Conservation (phyloP, 2,888 invertebrate genomes). For the Ommatoiulus sabulosus region DNA sequence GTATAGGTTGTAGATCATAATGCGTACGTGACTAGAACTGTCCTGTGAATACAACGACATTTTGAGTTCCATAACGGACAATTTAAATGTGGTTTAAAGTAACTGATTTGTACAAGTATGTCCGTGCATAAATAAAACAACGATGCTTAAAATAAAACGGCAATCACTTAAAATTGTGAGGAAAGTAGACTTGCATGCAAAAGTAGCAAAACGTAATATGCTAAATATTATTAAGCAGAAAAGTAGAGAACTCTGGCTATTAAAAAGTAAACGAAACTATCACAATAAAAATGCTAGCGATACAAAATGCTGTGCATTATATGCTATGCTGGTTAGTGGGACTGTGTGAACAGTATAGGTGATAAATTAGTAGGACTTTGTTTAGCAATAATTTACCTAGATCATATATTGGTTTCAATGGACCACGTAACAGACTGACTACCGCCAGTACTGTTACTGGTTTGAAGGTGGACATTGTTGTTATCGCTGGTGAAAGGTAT, state of each 20-base stretch:
- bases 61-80: too few species aligned
- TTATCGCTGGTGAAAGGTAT: slow-evolving; percentile 7
- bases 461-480: slow-evolving; percentile 49
- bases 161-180: background rate
- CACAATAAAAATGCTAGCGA: background rate
- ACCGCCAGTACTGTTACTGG: slow-evolving; percentile 54
- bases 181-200: background rate
- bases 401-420: slow-evolving; percentile 59
- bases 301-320: background rate
- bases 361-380: slow-evolving; percentile 4
- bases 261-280: background rate
- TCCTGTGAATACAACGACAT: too few species aligned
- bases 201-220: background rate
- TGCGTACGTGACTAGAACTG: too few species aligned
- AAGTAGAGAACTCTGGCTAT: background rate
- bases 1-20: too few species aligned
- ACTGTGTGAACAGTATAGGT: background rate
- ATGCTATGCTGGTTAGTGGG: background rate
- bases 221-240: background rate
- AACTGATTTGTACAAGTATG: too few species aligned
- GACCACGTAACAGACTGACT: slow-evolving; percentile 58
- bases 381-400: slow-evolving; percentile 47
- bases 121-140: background rate
- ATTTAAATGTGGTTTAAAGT: too few species aligned
- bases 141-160: background rate